phyloP scores from a whole-genome alignment of 2,888 invertebrate genomes.

The Meteorus cinctellus region DNA sequence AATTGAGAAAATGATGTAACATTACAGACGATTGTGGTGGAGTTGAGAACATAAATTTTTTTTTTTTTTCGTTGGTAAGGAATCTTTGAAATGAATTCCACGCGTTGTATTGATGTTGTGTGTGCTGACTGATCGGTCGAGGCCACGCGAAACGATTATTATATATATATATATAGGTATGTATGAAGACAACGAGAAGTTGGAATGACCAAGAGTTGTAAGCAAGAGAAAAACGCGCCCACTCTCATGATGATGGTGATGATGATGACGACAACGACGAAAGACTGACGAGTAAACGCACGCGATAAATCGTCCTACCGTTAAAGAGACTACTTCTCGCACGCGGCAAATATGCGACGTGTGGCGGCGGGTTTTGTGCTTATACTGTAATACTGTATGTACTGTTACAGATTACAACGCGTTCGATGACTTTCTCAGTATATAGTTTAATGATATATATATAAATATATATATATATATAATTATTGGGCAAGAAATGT shows the following conservation, averaged over 20 bases:
- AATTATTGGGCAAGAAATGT: not conserved
- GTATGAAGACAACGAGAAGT: not conserved
- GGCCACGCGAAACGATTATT: conserved; percentile 41
- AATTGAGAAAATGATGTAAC: not conserved
- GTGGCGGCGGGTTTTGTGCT: not conserved
- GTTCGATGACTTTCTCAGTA: conserved; percentile 40
- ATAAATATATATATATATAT: not conserved
- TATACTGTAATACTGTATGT: conserved; percentile 31
- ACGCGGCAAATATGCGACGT: conserved; percentile 6
- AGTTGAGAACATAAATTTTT: not conserved
- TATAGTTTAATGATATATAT: conserved; percentile 9
- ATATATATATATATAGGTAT: not conserved
- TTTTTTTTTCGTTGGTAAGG: not conserved
- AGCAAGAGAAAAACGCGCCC: conserved; percentile 15
- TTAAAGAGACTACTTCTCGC: conserved; percentile 45
- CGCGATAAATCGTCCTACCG: conserved; percentile 50
- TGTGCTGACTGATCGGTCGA: conserved; percentile 21
- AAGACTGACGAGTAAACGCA: conserved; percentile 37
- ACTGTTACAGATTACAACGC: conserved; percentile 28
- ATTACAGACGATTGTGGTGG: not conserved
- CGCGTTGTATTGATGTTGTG: conserved; percentile 8
- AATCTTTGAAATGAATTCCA: conserved; percentile 20
- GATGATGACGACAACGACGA: not conserved
- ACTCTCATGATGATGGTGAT: not conserved
- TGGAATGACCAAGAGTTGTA: not conserved